Evolutionary conservation across 2,888 invertebrate genomes (phyloP).

Genomic region (Drosophila algonquin): DNA sequence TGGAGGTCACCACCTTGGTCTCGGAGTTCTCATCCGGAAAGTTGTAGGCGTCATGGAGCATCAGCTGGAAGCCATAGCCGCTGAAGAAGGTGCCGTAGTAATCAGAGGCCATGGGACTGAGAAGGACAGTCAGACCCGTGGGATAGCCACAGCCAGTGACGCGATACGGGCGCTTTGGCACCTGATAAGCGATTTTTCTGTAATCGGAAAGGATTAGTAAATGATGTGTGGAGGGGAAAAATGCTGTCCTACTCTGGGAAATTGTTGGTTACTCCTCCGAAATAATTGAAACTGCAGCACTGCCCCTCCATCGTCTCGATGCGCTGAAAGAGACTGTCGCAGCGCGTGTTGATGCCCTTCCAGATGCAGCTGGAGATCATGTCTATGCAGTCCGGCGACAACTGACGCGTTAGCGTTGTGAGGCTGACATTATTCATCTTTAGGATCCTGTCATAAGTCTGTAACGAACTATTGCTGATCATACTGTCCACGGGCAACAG

Average conservation of each 20-base stretch:
- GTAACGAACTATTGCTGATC: constrained; percentile 63
- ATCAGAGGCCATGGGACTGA: constrained; percentile 86
- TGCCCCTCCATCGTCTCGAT: constrained; percentile 85
- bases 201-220: not conserved
- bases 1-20: constrained; percentile 86
- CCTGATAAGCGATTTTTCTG: constrained; percentile 82
- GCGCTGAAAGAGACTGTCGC: constrained; percentile 86
- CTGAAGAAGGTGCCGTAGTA: constrained; percentile 87
- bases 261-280: constrained; percentile 82
- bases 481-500: constrained; percentile 67
- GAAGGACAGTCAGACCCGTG: constrained; percentile 87
- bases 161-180: constrained; percentile 85
- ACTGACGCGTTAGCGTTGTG: constrained; percentile 53
- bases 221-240: not conserved
- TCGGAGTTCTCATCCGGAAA: constrained; percentile 87
- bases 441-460: constrained; percentile 68
- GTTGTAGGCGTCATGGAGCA: constrained; percentile 88
- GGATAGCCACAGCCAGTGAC: constrained; percentile 89
- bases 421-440: constrained; percentile 76
- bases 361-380: constrained; percentile 86
- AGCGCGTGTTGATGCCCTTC: constrained; percentile 86
- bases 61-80: constrained; percentile 87
- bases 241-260: constrained; percentile 73
- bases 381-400: constrained; percentile 86
- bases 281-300: constrained; percentile 89